Evolutionary conservation across 2,797 vertebrate genomes (phyloP), one percentile per base, ranked within the genome.

Genomic region (Chromis chromis): DNA sequence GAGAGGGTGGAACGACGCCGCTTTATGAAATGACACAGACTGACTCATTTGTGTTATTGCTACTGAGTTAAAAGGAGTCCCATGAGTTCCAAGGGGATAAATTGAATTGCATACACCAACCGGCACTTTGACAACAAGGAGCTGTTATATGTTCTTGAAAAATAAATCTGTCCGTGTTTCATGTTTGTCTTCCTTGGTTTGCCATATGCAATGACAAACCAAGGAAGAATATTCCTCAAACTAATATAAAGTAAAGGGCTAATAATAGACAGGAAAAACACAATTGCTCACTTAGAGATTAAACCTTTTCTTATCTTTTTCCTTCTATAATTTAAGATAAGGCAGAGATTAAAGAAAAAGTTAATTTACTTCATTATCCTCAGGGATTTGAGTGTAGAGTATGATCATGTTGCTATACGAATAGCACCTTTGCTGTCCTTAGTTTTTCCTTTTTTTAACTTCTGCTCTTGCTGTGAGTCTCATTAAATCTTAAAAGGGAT

Each of bases 311-410:
- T 81, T 83, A 82, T 81, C 79, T 78, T 48, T 65, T 78, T 79
- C 49, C 28, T 49, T 54, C 33, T 78, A 57, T 75, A 74, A 83
- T 84, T 85, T 86, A 61, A 88, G 86, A 91, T 88, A 78, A 88
- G 73, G 12, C 54, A 82, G 63, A 86, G 84, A 91, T 90, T 86
- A 82, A 69, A 82, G 42, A 50, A 52, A 74, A 81, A 81, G 80
- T 78, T 83, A 86, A 90, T 83, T 81, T 84, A 65, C 77, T 81
- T 84, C 63, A 71, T 86, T 79, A 83, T 86, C 83, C 80, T 86
- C 17, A 65, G 81, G 76, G 80, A 77, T 73, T 81, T 82, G 58
- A 79, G 56, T 69, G 65, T 73, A 81, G 67, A 69, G 56, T 69
- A 42, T 81, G 79, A 83, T 82, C 78, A 61, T 52, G 44, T 42